These are phyloP conservation scores for Hypena proboscidalis DNA, from an alignment of 2,888 invertebrate genomes.

Conservation along the genomic window DNA sequence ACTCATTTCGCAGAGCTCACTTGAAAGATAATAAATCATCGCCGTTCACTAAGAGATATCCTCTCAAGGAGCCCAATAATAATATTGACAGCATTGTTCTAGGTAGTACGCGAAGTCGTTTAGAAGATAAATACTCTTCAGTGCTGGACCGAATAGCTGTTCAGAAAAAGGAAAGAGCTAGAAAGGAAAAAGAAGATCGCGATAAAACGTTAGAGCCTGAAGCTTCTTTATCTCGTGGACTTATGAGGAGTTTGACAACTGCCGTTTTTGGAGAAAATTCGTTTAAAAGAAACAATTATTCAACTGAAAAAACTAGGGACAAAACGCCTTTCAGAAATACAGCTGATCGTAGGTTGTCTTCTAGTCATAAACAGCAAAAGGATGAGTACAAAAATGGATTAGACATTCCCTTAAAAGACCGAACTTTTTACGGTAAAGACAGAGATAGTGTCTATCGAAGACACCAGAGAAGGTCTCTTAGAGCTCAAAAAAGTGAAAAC, in stretches of 20 bases:
- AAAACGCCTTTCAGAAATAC: constrained; percentile 87
- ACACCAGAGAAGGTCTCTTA: constrained; percentile 84
- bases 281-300: constrained; percentile 79
- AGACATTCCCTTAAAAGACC: constrained; percentile 62
- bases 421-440: constrained; percentile 71
- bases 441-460: constrained; percentile 79
- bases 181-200: constrained; percentile 82
- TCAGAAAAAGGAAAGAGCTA: constrained; percentile 83
- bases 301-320: constrained; percentile 85
- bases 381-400: constrained; percentile 73
- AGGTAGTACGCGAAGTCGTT: constrained; percentile 87
- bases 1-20: constrained; percentile 79
- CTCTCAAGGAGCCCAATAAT: constrained; percentile 79
- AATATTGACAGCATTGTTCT: constrained; percentile 72
- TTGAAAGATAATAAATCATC: constrained; percentile 77
- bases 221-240: constrained; percentile 69
- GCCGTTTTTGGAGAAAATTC: constrained; percentile 89
- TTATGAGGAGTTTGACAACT: constrained; percentile 90
- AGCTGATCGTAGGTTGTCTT: constrained; percentile 71
- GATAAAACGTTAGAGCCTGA: constrained; percentile 90
- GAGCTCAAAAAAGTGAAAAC: constrained; percentile 88
- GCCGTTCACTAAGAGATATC: constrained; percentile 74
- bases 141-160: constrained; percentile 89
- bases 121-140: constrained; percentile 92
- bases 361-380: constrained; percentile 67